phyloP scores from a whole-genome alignment of 92 coral and sea anemone species.

The Parazoanthus darwini region DNA sequence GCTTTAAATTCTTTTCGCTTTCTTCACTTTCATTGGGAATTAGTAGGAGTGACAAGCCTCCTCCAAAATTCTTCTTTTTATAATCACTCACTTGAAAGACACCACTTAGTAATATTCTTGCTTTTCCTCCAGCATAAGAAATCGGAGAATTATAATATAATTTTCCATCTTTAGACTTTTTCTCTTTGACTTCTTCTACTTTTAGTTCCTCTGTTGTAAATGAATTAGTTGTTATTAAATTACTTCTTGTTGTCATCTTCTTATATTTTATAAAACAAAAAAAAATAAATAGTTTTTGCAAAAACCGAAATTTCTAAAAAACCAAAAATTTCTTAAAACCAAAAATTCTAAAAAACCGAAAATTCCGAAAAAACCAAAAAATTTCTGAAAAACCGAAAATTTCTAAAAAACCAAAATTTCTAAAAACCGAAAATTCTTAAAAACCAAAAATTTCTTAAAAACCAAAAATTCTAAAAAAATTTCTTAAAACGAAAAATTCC shows the following conservation, averaged over 20 bases:
- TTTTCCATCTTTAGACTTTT: neutral
- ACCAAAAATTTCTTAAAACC: too few relatives aligned
- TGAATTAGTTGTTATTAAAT: neutral
- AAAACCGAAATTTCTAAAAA: neutral
- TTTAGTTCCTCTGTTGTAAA: neutral
- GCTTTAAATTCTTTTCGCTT: neutral
- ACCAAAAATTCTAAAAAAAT: neutral
- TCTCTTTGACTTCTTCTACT: neutral
- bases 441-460: neutral
- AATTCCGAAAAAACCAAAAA: too few relatives aligned
- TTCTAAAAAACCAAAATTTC: too few relatives aligned
- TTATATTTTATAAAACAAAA: neutral
- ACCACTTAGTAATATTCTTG: constrained; percentile 3
- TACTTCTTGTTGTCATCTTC: neutral
- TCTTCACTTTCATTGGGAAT: neutral
- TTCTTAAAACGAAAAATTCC: too few relatives aligned
- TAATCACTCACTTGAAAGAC: constrained; percentile 2
- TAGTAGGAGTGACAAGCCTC: neutral
- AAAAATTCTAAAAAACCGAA: too few relatives aligned
- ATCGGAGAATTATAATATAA: neutral
- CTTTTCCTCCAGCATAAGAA: neutral
- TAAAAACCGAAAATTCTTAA: too few relatives aligned
- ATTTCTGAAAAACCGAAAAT: too few relatives aligned
- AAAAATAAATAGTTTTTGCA: neutral
- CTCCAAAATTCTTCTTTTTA: neutral